phyloP scores from a whole-genome alignment of 2,797 vertebrate genomes.

The Paedocypris micromegethes region DNA sequence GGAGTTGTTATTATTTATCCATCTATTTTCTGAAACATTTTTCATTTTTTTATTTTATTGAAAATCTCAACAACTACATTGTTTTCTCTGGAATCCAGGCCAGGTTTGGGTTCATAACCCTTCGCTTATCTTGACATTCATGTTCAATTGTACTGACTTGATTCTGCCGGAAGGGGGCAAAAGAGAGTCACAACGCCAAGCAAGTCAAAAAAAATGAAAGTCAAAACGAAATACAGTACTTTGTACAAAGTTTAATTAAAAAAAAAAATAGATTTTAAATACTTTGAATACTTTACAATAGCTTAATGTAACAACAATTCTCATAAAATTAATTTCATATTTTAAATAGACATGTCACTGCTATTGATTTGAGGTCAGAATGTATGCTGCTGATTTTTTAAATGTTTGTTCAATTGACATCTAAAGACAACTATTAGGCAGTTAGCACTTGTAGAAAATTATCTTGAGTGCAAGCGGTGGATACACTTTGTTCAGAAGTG shows the following conservation, averaged over 20 bases:
- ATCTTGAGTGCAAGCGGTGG: no score
- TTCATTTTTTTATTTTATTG: no score
- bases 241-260: slow-evolving; percentile 60
- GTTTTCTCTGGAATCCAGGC: neutral
- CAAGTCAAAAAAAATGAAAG: neutral
- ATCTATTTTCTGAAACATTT: no score
- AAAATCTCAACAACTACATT: neutral
- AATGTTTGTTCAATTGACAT: no score
- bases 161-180: slow-evolving; percentile 2
- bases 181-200: neutral
- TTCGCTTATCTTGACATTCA: slow-evolving; percentile 4
- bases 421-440: neutral
- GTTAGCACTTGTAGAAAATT: no score
- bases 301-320: slow-evolving; percentile 36
- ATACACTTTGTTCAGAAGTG: no score
- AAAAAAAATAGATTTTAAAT: slow-evolving; percentile 71
- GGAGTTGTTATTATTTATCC: no score
- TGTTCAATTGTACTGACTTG: neutral
- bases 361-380: slow-evolving; percentile 5
- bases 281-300: slow-evolving; percentile 45
- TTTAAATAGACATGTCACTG: no score
- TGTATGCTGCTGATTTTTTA: slow-evolving; percentile 14
- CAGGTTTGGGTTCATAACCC: slow-evolving; percentile 1
- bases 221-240: slow-evolving; percentile 5
- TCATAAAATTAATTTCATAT: no score